Conservation (phyloP, 2,888 invertebrate species). For the Mesorhabditis sp. region DNA sequence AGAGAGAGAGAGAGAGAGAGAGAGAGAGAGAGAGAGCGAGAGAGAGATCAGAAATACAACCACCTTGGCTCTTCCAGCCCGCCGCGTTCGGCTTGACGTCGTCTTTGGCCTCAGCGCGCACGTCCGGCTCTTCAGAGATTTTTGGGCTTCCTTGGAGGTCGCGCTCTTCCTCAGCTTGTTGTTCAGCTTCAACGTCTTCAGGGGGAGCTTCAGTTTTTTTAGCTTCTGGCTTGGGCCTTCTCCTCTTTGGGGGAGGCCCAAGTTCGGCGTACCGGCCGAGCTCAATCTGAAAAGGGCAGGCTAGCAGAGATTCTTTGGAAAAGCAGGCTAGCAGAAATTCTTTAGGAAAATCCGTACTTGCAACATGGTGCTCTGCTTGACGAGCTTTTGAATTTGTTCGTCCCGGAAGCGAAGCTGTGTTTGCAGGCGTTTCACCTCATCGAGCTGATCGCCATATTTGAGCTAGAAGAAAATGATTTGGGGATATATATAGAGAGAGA, state of each 20-base stretch:
- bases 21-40: no score
- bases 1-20: no score
- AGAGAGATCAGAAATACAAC: no score
- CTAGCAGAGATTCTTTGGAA: background rate
- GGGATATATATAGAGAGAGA: background rate
- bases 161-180: background rate
- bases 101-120: constrained; percentile 11
- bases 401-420: constrained; percentile 49
- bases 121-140: background rate
- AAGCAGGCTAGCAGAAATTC: background rate
- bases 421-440: constrained; percentile 37
- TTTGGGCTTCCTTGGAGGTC: background rate
- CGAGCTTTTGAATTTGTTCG: constrained; percentile 47
- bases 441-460: constrained; percentile 38
- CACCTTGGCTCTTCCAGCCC: background rate
- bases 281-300: constrained; percentile 15
- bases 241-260: background rate
- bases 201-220: background rate
- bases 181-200: background rate
- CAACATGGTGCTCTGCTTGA: constrained; percentile 45
- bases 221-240: background rate
- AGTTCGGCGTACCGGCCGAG: constrained; percentile 23
- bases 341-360: constrained; percentile 27
- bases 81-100: background rate
- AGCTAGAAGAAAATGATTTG: constrained; percentile 16